These are phyloP conservation scores for Coecobrya sp. DNA, from an alignment of 2,888 invertebrate genomes.

Conservation along the genomic window DNA sequence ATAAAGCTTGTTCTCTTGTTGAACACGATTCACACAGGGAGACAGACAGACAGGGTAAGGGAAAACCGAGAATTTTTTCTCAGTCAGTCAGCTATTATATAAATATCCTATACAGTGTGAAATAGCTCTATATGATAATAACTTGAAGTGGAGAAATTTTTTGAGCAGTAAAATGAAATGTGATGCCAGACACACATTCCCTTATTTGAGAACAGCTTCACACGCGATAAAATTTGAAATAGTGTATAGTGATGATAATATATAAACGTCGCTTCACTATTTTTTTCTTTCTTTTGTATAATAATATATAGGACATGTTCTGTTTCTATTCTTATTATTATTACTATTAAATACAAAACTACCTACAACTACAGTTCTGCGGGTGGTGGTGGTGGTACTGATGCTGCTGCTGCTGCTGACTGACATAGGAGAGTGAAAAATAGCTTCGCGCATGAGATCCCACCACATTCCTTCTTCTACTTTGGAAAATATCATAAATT, in stretches of 20 bases:
- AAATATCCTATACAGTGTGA: too few species aligned
- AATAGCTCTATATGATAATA: not conserved
- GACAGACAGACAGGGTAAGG: not conserved
- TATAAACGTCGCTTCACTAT: not conserved
- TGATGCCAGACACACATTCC: not conserved
- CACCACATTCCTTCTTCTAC: slow-evolving; percentile 22
- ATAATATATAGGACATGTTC: not conserved
- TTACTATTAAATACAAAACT: too few species aligned
- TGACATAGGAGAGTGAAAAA: slow-evolving; percentile 79
- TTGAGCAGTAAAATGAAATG: not conserved
- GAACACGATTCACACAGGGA: not conserved
- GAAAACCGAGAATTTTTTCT: slow-evolving; percentile 22
- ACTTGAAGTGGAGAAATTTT: not conserved
- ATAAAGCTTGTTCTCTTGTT: not conserved
- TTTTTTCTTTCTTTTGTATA: not conserved
- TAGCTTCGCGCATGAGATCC: slow-evolving; percentile 75
- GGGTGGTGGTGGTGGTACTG: not conserved
- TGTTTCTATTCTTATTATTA: not conserved
- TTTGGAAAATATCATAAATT: slow-evolving; percentile 76
- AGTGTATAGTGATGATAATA: not conserved
- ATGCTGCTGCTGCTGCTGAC: not conserved
- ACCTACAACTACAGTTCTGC: not conserved
- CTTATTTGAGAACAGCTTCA: slow-evolving; percentile 15
- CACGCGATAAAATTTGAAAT: slow-evolving; percentile 20
- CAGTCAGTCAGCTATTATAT: too few species aligned